These are phyloP conservation scores for Nasonia vitripennis DNA, from an alignment of 1,140 invertebrate species.

Conservation along the genomic window DNA sequence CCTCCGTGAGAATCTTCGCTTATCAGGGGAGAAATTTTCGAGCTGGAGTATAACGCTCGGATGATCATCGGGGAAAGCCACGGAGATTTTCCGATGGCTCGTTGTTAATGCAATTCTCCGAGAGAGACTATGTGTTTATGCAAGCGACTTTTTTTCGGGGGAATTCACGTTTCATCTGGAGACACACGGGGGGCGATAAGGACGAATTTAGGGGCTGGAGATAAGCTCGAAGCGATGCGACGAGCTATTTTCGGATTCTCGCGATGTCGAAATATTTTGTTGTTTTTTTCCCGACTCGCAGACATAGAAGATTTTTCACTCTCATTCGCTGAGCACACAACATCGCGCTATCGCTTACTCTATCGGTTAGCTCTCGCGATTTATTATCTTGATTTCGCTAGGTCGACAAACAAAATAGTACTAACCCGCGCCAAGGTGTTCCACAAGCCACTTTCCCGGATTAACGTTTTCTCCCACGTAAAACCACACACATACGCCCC, in stretches of 20 bases:
- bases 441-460: conserved; percentile 17
- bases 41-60: neutral
- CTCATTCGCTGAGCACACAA: no score
- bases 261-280: no score
- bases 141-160: no score
- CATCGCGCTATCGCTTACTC: neutral
- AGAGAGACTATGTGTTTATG: no score
- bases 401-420: neutral
- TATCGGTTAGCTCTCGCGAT: neutral
- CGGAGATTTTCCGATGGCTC: neutral
- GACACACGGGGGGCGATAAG: no score
- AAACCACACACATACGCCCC: neutral
- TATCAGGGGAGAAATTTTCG: neutral
- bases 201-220: no score
- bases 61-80: neutral
- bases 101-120: neutral
- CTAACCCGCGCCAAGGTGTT: neutral
- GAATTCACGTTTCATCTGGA: no score
- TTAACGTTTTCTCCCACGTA: neutral
- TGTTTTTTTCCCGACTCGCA: no score
- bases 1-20: neutral
- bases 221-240: no score
- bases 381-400: conserved; percentile 16
- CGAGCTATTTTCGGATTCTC: no score
- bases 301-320: no score